Base-by-base conservation (phyloP, 92 coral and sea anemone genomes). In the Plumapathes pennacea region DNA sequence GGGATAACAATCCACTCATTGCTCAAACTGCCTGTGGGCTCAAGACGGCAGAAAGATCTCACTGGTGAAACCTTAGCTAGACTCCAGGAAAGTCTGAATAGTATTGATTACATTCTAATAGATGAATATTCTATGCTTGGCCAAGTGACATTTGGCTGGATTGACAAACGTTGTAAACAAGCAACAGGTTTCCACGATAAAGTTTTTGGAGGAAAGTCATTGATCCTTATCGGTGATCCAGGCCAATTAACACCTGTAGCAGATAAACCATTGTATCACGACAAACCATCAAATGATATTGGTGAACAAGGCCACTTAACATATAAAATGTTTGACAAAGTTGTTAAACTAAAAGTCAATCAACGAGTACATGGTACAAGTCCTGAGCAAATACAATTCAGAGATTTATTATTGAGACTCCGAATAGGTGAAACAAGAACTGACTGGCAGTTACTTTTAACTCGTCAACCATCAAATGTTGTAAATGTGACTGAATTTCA, bases 101-200 rank as follows among this genome's bases (percentile, higher is more conserved):
- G 38, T 46, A 50, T 70, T 62, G 58, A 62, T 62, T 77, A 77
- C 34, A 70, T 70, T 38, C 38, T 70, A 37, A 70, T 70, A 9
- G 73, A 62, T 63, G 72, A 73, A 58, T 62, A 73, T 45, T 73
- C 81, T 51, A 62, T 73, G 80, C 76, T 69, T 69, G 76, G 80
- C 55, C 80, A 72, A 54, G 46, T 65, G 56, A 54, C 56, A 57
- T 57, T 66, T 38, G 63, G 74, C 32, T 66, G 74, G 74, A 66
- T n/a, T 9, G 50, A 44, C 19, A 62, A 62, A 45, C 69, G 69
- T 15, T 62, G 69, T 46, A 25, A 57, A 49, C 78, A 71, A 59
- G 69, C 78, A 71, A 71, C 78, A 37, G 61, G 78, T 23, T 52
- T 41, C 41, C 68, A 71, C 24, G 78, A 71, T 58, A 54, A 57